These are phyloP conservation scores for Alosa alosa DNA, from an alignment of 2,113 vertebrate species.

Conservation along the genomic window DNA sequence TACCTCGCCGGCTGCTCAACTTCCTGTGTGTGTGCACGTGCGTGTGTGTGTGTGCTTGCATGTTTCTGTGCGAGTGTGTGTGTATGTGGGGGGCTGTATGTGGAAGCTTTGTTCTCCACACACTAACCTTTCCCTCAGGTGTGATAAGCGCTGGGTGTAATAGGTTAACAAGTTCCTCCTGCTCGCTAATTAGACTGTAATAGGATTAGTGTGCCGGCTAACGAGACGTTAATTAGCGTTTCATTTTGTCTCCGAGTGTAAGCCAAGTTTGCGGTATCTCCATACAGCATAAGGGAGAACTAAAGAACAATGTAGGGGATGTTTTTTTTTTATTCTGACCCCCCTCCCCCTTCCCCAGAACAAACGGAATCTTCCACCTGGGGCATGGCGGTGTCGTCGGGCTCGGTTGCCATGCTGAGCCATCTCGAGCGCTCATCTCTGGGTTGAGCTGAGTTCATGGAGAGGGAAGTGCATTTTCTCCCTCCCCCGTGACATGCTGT, in stretches of 20 bases:
- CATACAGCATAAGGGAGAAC: slow-evolving; percentile 13
- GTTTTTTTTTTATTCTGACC: background rate
- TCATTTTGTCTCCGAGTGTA: slow-evolving; percentile 44
- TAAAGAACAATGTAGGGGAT: background rate
- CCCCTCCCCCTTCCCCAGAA: background rate
- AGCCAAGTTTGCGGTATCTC: slow-evolving; percentile 6
- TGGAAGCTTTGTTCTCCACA: background rate
- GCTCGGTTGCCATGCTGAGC: background rate
- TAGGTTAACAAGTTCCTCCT: slow-evolving; percentile 44
- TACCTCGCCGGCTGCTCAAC: background rate
- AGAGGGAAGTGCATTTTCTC: background rate
- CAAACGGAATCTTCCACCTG: background rate
- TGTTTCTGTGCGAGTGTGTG: background rate
- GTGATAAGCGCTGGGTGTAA: slow-evolving; percentile 32
- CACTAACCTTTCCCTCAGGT: slow-evolving; percentile 31
- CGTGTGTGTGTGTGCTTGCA: too few relatives aligned
- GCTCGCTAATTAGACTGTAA: slow-evolving; percentile 47
- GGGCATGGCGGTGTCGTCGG: background rate
- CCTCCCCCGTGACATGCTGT: background rate
- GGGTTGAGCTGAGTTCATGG: background rate
- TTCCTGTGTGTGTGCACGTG: background rate
- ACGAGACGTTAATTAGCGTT: slow-evolving; percentile 54
- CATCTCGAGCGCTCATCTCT: background rate
- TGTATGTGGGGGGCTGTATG: background rate
- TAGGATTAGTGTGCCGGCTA: slow-evolving; percentile 44